Evolutionary conservation across 2,888 invertebrate genomes (phyloP), one percentile per base, ranked within the genome.

Genomic region (Phalera bucephala): DNA sequence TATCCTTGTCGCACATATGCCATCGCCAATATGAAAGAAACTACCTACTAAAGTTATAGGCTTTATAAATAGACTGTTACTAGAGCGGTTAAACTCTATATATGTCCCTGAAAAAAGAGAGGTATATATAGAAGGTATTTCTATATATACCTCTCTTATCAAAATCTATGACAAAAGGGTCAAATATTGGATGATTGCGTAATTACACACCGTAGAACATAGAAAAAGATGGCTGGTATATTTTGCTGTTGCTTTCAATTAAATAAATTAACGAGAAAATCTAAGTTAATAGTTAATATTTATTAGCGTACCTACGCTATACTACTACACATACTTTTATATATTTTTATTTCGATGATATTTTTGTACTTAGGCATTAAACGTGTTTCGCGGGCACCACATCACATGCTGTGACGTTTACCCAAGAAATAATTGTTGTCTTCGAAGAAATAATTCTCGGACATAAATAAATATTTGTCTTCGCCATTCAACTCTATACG

Each of bases 41-140:
- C 76, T 67, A 69, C 71, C 64, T 64, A 68, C 60, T n/a, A n/a
- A n/a, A n/a, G 55, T 45, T 55, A 70, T 65, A 66, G 72, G 60
- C 63, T 61, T 59, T 60, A 74, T 76, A 77, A 80, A 80, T 79
- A 75, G 77, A 59, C 70, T 71, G 72, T 76, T 74, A 79, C 78
- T 76, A 72, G 72, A 70, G 74, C 72, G 75, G 68, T 76, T 74
- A 75, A 67, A 72, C 72, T 72, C 69, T 69, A n/a, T n/a, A n/a
- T n/a, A 71, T 65, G 66, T 67, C 61, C 59, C 58, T 64, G 58
- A 52, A 61, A 69, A 68, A 72, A 46, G n/a, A n/a, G n/a, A n/a
- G n/a, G n/a, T n/a, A n/a, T n/a, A n/a, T n/a, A n/a, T n/a, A n/a
- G n/a, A n/a, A n/a, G n/a, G n/a, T n/a, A n/a, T n/a, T n/a, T n/a